Evolutionary conservation across 2,113 vertebrate species (phyloP).

Genomic region (Chaetops frenatus): DNA sequence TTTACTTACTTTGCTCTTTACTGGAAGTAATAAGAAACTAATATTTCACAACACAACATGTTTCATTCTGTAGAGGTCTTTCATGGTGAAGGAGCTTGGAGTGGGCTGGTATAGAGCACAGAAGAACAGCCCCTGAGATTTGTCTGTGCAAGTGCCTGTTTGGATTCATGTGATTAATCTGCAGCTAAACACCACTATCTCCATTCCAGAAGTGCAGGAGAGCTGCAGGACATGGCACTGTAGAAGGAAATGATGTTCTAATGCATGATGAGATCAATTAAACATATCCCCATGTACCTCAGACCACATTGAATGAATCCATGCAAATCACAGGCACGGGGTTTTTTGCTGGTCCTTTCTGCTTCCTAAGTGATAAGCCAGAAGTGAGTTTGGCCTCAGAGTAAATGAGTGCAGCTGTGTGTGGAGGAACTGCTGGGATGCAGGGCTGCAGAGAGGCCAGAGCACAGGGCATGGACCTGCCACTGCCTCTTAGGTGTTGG

Average conservation of each 20-base stretch:
- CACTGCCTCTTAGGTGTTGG: not conserved
- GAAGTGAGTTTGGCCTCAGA: not conserved
- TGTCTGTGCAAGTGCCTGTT: not conserved
- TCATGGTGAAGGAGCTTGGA: constrained; percentile 20
- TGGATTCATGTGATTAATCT: constrained; percentile 15
- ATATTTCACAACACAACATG: constrained; percentile 35
- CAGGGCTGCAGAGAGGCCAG: not conserved
- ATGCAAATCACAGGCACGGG: not conserved
- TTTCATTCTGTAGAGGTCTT: constrained; percentile 42
- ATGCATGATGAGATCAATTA: not conserved
- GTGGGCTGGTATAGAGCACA: not conserved
- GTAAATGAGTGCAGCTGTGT: rapidly evolving
- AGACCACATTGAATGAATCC: not conserved
- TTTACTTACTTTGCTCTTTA: constrained; percentile 62
- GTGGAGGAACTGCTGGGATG: not conserved
- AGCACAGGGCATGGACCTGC: not conserved
- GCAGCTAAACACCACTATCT: not conserved
- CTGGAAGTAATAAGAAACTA: constrained; percentile 65
- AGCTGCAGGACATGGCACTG: not conserved
- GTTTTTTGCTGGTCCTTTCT: not conserved
- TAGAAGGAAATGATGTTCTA: not conserved
- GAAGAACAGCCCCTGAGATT: not conserved
- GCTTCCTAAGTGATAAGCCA: not conserved
- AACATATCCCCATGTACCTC: not conserved
- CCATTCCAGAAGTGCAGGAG: not conserved